These are phyloP conservation scores for Ploceus nigricollis DNA, from an alignment of 2,113 vertebrate genomes.

Conservation along the genomic window DNA sequence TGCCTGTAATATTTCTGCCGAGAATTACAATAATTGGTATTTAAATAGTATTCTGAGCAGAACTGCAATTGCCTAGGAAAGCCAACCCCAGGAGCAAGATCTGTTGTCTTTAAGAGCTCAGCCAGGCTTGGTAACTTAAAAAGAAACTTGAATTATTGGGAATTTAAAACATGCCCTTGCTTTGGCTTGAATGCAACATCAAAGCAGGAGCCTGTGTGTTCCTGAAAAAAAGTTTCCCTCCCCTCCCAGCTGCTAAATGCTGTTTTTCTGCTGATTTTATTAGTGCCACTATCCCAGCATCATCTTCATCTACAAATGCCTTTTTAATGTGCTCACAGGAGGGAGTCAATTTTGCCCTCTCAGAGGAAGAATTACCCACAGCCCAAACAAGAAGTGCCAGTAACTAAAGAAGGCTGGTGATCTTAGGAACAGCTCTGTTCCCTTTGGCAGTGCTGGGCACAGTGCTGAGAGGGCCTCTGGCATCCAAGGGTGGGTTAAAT, in stretches of 20 bases:
- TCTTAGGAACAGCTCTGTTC: neutral
- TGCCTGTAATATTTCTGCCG: slow-evolving; percentile 65
- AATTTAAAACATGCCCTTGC: slow-evolving; percentile 53
- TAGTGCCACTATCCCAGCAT: neutral
- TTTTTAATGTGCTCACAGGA: neutral
- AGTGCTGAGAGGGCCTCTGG: neutral
- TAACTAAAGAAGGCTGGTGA: neutral
- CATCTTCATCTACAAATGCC: neutral
- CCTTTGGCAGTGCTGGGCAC: neutral
- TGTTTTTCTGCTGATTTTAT: neutral
- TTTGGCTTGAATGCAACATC: slow-evolving; percentile 42
- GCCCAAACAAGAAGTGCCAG: neutral
- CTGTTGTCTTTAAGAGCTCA: slow-evolving; percentile 57
- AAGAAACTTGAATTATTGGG: slow-evolving; percentile 39
- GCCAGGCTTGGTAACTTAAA: slow-evolving; percentile 45
- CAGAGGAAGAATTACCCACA: neutral
- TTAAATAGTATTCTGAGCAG: slow-evolving; percentile 63
- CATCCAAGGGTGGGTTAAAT: neutral
- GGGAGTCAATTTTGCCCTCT: neutral
- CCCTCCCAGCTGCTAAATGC: slow-evolving; percentile 15
- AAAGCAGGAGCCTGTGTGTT: slow-evolving; percentile 17
- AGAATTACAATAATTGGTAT: slow-evolving; percentile 71
- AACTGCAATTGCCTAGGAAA: slow-evolving; percentile 45
- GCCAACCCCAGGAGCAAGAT: slow-evolving; percentile 58
- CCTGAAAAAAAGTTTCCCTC: neutral